phyloP scores from a whole-genome alignment of 2,888 invertebrate species.

The Philopedon plagiatum region DNA sequence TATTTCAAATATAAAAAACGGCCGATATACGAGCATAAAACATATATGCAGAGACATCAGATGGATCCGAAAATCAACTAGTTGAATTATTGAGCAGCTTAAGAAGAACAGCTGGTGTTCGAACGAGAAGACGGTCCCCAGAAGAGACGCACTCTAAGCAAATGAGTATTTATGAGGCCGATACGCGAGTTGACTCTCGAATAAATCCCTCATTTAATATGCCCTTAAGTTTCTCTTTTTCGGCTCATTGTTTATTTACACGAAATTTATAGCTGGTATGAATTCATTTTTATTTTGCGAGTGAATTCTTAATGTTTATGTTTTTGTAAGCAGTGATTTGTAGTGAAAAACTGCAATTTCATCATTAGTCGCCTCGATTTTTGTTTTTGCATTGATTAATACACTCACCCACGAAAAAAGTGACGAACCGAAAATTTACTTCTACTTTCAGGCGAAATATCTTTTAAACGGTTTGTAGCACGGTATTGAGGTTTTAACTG shows the following conservation, averaged over 20 bases:
- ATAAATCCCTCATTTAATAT: constrained; percentile 57
- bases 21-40: constrained; percentile 43
- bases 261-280: constrained; percentile 33
- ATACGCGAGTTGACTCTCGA: constrained; percentile 59
- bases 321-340: no score
- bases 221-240: constrained; percentile 45
- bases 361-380: background rate
- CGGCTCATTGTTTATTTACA: constrained; percentile 41
- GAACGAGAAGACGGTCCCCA: constrained; percentile 53
- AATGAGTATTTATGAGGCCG: constrained; percentile 60
- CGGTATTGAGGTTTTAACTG: no score
- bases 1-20: constrained; percentile 45
- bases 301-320: background rate
- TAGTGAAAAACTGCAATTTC: background rate
- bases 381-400: background rate
- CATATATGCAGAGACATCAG: constrained; percentile 57
- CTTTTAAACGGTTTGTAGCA: no score
- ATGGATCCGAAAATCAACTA: constrained; percentile 59
- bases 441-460: no score
- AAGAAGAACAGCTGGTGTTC: constrained; percentile 62
- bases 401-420: no score
- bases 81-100: constrained; percentile 61
- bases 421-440: no score
- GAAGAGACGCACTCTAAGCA: constrained; percentile 57
- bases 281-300: constrained; percentile 24